A percentile compares a stretch with the other conserved stretches of the same genome.
phyloP scores from a whole-genome alignment of 1,140 invertebrate species.

The Paracyclopina nana region DNA sequence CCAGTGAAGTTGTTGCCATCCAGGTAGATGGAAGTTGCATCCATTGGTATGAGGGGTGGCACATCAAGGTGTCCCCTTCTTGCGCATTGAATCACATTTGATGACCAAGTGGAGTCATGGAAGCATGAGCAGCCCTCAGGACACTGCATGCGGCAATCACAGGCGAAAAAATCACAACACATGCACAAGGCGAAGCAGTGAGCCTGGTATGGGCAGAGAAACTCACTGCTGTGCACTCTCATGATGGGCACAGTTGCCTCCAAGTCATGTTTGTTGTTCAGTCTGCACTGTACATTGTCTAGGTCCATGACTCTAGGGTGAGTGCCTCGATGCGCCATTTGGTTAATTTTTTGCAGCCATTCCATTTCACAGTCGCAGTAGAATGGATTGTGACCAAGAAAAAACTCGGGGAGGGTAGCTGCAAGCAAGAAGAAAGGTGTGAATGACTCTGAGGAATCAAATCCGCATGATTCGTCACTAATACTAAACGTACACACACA shows the following conservation, averaged over 20 bases:
- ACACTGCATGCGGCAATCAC: slow-evolving; percentile 83
- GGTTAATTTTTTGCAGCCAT: slow-evolving; percentile 61
- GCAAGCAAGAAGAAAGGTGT: neutral
- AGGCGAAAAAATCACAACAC: slow-evolving; percentile 81
- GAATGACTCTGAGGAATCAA: too few relatives aligned
- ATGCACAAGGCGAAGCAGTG: slow-evolving; percentile 76
- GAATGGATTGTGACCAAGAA: slow-evolving; percentile 66
- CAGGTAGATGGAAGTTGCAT: slow-evolving; percentile 75
- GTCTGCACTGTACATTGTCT: slow-evolving; percentile 31
- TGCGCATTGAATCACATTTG: slow-evolving; percentile 79
- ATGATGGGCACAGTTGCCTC: slow-evolving; percentile 31
- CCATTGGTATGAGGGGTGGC: slow-evolving; percentile 72
- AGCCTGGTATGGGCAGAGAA: slow-evolving; percentile 70
- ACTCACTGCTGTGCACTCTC: slow-evolving; percentile 30
- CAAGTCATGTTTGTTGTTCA: slow-evolving; percentile 37
- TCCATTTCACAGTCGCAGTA: slow-evolving; percentile 47
- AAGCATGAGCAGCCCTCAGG: slow-evolving; percentile 75
- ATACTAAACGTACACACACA: too few relatives aligned
- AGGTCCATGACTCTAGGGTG: slow-evolving; percentile 75
- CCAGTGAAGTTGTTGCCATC: slow-evolving; percentile 66
- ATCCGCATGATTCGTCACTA: too few relatives aligned
- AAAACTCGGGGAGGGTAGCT: slow-evolving; percentile 36
- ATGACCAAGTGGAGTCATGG: slow-evolving; percentile 78
- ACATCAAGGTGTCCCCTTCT: slow-evolving; percentile 39
- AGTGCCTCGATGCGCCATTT: slow-evolving; percentile 39